phyloP scores from a whole-genome alignment of 2,888 invertebrate species.

The Thymelicus sylvestris region DNA sequence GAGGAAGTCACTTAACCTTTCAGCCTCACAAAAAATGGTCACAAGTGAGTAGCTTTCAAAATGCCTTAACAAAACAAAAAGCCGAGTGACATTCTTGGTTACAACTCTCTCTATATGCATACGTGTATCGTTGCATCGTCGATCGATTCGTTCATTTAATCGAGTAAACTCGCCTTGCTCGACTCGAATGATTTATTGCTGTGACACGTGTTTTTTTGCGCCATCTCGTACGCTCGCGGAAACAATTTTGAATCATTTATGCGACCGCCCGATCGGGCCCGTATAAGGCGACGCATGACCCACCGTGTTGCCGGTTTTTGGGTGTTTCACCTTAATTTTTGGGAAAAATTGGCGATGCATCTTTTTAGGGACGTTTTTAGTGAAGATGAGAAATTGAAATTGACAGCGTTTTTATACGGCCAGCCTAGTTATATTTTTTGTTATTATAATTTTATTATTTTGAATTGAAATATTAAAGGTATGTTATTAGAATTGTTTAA shows the following conservation, averaged over 20 bases:
- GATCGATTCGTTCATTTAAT: constrained; percentile 80
- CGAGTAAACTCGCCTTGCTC: constrained; percentile 75
- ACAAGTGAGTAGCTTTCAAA: constrained; percentile 36
- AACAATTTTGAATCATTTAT: constrained; percentile 83
- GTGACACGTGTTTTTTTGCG: constrained; percentile 80
- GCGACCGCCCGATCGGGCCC: constrained; percentile 63
- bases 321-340: constrained; percentile 67
- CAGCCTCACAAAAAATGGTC: constrained; percentile 22
- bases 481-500: too few relatives aligned
- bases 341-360: constrained; percentile 45
- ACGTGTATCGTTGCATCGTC: constrained; percentile 73
- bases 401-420: constrained; percentile 57
- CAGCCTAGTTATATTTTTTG: constrained; percentile 44
- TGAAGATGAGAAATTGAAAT: constrained; percentile 68
- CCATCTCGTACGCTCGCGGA: constrained; percentile 65
- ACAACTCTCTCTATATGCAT: constrained; percentile 73
- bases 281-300: constrained; percentile 51
- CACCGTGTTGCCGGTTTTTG: constrained; percentile 55
- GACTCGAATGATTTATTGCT: constrained; percentile 79
- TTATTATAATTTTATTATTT: too few relatives aligned
- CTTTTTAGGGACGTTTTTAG: constrained; percentile 57
- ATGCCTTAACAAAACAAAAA: constrained; percentile 56
- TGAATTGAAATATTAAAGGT: too few relatives aligned
- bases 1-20: constrained; percentile 37
- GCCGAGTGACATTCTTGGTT: constrained; percentile 74